Percentiles rank a stretch among this genome's conserved stretches.
phyloP scores from a whole-genome alignment of 2,888 invertebrate species.

The Athalia rosae region DNA sequence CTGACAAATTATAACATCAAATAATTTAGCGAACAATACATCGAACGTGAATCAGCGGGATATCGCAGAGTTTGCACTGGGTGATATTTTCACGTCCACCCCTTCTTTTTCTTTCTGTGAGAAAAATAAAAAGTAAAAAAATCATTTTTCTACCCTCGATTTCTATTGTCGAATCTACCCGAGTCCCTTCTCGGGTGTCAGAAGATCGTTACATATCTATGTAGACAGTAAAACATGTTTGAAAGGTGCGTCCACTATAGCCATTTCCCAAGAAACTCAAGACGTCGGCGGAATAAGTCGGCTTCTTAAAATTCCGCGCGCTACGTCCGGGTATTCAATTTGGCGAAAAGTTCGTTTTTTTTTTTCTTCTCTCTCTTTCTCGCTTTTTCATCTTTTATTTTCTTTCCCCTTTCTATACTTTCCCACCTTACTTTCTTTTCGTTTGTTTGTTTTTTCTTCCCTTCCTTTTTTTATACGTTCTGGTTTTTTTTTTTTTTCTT shows the following conservation, averaged over 20 bases:
- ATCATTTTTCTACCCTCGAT: neutral
- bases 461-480: neutral
- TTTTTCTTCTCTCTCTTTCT: neutral
- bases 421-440: neutral
- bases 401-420: neutral
- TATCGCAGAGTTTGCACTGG: neutral
- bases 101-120: neutral
- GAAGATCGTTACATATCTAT: conserved; percentile 15
- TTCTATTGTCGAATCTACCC: neutral
- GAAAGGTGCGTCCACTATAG: neutral
- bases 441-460: neutral
- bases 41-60: neutral
- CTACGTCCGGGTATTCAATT: conserved; percentile 33
- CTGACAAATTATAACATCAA: too few species aligned
- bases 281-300: neutral
- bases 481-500: neutral
- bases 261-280: conserved; percentile 26
- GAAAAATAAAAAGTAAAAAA: neutral
- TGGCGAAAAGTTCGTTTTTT: conserved; percentile 26
- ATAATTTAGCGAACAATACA: too few species aligned
- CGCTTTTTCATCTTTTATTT: neutral
- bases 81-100: neutral
- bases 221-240: conserved; percentile 23
- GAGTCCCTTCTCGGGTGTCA: neutral
- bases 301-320: conserved; percentile 36